Evolutionary conservation across 2,113 vertebrate genomes (phyloP), one percentile per base, ranked within the genome.

Genomic region (Chionomys nivalis): DNA sequence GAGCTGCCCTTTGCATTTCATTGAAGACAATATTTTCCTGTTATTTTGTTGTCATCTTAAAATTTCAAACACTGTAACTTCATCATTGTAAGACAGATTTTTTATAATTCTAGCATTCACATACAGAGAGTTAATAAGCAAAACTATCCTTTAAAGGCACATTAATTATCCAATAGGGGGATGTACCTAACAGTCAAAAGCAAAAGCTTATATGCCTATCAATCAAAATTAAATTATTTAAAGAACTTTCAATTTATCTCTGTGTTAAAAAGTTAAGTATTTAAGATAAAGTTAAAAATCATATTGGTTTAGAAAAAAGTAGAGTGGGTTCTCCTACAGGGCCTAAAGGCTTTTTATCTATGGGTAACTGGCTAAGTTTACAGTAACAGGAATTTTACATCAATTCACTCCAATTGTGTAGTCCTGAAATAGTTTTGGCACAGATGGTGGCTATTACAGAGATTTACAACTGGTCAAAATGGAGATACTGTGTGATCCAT

Each of bases 21-120:
- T 61, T 92, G 7, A 70, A 83, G 24, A 7, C 16, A 75, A 77
- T 65, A 78, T 89, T 89, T 58, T 61, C 8, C 5, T 88, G 44
- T 83, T 87, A 1, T 77, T 86, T 90, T 92, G 11, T 70, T 96
- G 77, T 79, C 52, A 79, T 90, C 89, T 87, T 47, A n/a, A 93
- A 94, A 47, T 14, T 68, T 11, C n/a, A 95, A 91, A 66, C 21
- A 47, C n/a, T 63, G 1, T 52, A 36, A 24, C 16, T 89, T 89
- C 77, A 58, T 11, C 87, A 5, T 65, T 78, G 58, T 63, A 42
- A 42, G n/a, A 42, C 16, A n/a, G 91, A 91, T 72, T 1, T 1
- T 42, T 91, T 81, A 68, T 36, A 61, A 58, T 55, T 63, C 87
- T 5, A 82, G 36, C 87, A 55, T 70, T 86, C 63, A 72, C 3